Evolutionary conservation across 2,113 vertebrate genomes (phyloP), one percentile per base, ranked within the genome.

Genomic region (Ceuthmochares aereus): DNA sequence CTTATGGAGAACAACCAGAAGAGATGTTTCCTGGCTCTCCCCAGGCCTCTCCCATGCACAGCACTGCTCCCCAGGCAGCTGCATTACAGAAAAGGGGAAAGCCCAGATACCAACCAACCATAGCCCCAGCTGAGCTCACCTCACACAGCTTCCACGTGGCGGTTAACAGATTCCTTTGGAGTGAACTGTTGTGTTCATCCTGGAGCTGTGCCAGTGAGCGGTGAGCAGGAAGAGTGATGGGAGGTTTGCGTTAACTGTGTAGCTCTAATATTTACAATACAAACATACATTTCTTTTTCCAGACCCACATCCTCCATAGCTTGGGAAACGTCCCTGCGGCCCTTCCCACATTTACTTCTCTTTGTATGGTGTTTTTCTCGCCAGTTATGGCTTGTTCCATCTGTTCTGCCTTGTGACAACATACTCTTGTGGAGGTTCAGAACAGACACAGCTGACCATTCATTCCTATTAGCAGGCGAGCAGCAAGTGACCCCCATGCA

Each of bases 101-200:
- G 70, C 49, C 64, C 54, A 47, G 43, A 2, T 12, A 69, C 0
- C 1, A 12, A 32, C 19, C 22, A 51, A 42, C 0, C 0, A 55
- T 7, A 83, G 63, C 19, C 29, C 6, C 60, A 66, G 76, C 49
- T 27, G 19, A 66, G 15, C 32, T 9, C 17, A 55, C 21, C 49
- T 32, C 14, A 5, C 40, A 56, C 32, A 84, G 49, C 36, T 84
- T 60, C 51, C 69, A 56, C 0, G 1, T 22, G 29, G 88, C 19
- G 2, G 54, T 1, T 1, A 84, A 72, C 26, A 68, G 56, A 36
- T 51, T 59, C 27, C 73, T 64, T 69, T 0, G 3, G 58, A 73
- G 49, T 2, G 5, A 93, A 56, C 0, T n/a, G 0, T 25, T 87
- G 77, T 16, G 37, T 5, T 84, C 60, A 68, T 30, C 34, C 89